These are phyloP conservation scores for Gymnocephalus cernua DNA, from an alignment of 2,113 vertebrate species.

Conservation along the genomic window DNA sequence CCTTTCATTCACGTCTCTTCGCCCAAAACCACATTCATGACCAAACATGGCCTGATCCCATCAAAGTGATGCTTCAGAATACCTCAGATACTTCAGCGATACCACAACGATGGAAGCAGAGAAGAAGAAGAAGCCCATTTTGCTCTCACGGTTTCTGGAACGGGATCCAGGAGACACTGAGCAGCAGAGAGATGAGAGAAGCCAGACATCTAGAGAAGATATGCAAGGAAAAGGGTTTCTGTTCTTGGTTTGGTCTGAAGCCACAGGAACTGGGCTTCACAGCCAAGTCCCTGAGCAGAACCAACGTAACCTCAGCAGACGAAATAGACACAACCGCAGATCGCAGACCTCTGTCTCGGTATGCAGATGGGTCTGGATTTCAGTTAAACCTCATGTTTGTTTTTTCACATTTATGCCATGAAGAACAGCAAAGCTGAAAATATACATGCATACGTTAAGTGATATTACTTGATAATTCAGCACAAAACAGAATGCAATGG, in stretches of 20 bases:
- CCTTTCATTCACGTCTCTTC: slow-evolving; percentile 54
- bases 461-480: slow-evolving; percentile 8
- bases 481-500: neutral
- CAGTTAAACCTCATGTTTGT: slow-evolving; percentile 50
- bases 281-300: slow-evolving; percentile 76
- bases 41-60: slow-evolving; percentile 70
- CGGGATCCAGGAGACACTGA: slow-evolving; percentile 30
- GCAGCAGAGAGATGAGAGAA: slow-evolving; percentile 62
- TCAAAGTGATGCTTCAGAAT: slow-evolving; percentile 55
- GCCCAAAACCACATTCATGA: slow-evolving; percentile 68
- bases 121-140: slow-evolving; percentile 37
- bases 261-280: slow-evolving; percentile 76
- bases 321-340: slow-evolving; percentile 58
- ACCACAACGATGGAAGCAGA: slow-evolving; percentile 47
- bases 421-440: slow-evolving; percentile 28
- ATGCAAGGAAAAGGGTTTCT: slow-evolving; percentile 46
- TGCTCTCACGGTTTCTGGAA: slow-evolving; percentile 34
- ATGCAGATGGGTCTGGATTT: slow-evolving; percentile 43
- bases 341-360: slow-evolving; percentile 56
- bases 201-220: slow-evolving; percentile 68
- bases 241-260: slow-evolving; percentile 64
- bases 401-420: slow-evolving; percentile 41
- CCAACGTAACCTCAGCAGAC: slow-evolving; percentile 55
- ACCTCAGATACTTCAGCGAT: slow-evolving; percentile 45
- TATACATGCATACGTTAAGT: slow-evolving; percentile 10